phyloP scores from a whole-genome alignment of 2,113 vertebrate species.

The Corvus cornix region DNA sequence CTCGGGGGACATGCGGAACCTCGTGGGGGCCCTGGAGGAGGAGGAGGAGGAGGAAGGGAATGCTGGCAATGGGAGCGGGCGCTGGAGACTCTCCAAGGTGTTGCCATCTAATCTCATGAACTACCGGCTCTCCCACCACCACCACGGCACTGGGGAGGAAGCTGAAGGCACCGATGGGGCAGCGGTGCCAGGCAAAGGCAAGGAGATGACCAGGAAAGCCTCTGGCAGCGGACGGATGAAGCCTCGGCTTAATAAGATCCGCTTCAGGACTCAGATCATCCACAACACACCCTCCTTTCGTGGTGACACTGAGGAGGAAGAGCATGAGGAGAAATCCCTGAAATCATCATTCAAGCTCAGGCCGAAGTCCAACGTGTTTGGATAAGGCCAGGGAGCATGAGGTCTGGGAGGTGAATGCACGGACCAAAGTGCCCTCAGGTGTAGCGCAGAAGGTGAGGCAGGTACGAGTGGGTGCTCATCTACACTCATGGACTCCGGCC shows the following conservation, averaged over 20 bases:
- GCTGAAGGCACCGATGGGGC: slow-evolving; percentile 62
- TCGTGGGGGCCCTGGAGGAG: slow-evolving; percentile 74
- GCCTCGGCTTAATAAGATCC: slow-evolving; percentile 86
- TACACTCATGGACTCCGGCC: not conserved
- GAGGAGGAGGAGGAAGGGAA: slow-evolving; percentile 39
- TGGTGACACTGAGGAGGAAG: slow-evolving; percentile 69
- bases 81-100: slow-evolving; percentile 87
- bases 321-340: slow-evolving; percentile 77
- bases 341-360: slow-evolving; percentile 83
- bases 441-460: not conserved
- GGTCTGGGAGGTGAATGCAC: not conserved
- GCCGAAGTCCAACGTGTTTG: slow-evolving; percentile 92
- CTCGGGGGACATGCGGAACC: slow-evolving; percentile 78
- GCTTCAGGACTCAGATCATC: slow-evolving; percentile 91
- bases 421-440: not conserved
- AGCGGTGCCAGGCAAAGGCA: slow-evolving; percentile 38
- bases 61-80: slow-evolving; percentile 54
- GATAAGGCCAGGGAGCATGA: slow-evolving; percentile 65
- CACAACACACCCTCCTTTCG: slow-evolving; percentile 85
- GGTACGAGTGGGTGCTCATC: not conserved
- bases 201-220: slow-evolving; percentile 82
- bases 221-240: slow-evolving; percentile 81
- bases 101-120: slow-evolving; percentile 85
- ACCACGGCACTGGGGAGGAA: slow-evolving; percentile 45
- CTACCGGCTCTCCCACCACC: slow-evolving; percentile 76